These are phyloP conservation scores for Coregonus clupeaformis DNA, from an alignment of 2,113 vertebrate species.

Conservation along the genomic window DNA sequence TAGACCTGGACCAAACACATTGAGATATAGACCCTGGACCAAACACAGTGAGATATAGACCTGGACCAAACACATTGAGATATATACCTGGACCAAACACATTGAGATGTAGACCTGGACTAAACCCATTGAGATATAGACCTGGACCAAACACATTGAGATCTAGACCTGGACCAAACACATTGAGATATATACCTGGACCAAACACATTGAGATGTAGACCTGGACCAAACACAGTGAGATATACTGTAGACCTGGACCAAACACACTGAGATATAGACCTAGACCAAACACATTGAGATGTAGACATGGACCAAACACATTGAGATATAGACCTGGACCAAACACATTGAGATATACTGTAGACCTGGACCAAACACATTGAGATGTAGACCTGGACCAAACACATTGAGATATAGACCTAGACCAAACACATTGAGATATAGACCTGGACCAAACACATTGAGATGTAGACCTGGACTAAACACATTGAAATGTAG, in stretches of 20 bases:
- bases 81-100: slow-evolving; percentile 42
- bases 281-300: not conserved
- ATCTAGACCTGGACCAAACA: slow-evolving; percentile 12
- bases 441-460: no score
- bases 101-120: not conserved
- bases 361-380: no score
- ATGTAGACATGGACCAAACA: not conserved
- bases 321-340: no score
- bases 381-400: no score
- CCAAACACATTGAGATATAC: no score
- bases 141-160: slow-evolving; percentile 18
- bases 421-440: no score
- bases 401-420: no score
- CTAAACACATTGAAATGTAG: no score
- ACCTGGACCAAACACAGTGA: not conserved
- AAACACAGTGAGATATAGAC: slow-evolving; percentile 19
- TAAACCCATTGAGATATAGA: not conserved
- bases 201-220: not conserved
- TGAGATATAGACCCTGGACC: not conserved
- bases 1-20: slow-evolving; percentile 43
- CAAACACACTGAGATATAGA: not conserved
- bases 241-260: not conserved
- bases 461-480: no score
- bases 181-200: not conserved
- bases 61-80: slow-evolving; percentile 74